A percentile compares a stretch with the other conserved stretches of the same genome.
Evolutionary conservation across 2,113 vertebrate species (phyloP).

Genomic region (Gobius niger): DNA sequence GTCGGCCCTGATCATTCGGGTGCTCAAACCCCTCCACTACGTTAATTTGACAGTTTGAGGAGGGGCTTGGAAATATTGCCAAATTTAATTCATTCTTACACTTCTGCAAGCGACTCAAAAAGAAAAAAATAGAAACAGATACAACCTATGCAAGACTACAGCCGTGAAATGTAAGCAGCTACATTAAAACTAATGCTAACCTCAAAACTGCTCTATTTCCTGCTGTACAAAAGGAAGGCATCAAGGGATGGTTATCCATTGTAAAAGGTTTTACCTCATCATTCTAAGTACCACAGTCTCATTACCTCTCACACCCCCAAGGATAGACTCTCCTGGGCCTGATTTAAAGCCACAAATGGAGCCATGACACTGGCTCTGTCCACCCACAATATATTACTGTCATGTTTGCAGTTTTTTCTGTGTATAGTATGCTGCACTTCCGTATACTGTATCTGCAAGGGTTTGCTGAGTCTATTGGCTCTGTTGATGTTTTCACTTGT

Average conservation of each 20-base stretch:
- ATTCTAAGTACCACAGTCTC: constrained; percentile 39
- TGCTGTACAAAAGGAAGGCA: background rate
- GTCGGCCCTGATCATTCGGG: no score
- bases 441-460: constrained; percentile 8
- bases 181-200: background rate
- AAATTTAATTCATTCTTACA: no score
- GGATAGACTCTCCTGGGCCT: constrained; percentile 25
- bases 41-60: no score
- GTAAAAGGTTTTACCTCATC: constrained; percentile 35
- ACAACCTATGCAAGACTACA: background rate
- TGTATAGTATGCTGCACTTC: background rate
- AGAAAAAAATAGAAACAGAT: no score
- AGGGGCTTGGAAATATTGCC: no score
- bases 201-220: no score
- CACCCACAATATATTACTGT: background rate
- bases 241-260: constrained; percentile 6
- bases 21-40: no score
- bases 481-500: constrained; percentile 54
- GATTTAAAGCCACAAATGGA: constrained; percentile 20
- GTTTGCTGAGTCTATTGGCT: background rate
- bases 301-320: constrained; percentile 39
- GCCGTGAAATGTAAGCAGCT: background rate
- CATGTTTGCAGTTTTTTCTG: background rate
- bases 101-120: no score
- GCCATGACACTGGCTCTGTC: constrained; percentile 6